Conservation (phyloP, 2,797 vertebrate genomes). For the Karalla daura region DNA sequence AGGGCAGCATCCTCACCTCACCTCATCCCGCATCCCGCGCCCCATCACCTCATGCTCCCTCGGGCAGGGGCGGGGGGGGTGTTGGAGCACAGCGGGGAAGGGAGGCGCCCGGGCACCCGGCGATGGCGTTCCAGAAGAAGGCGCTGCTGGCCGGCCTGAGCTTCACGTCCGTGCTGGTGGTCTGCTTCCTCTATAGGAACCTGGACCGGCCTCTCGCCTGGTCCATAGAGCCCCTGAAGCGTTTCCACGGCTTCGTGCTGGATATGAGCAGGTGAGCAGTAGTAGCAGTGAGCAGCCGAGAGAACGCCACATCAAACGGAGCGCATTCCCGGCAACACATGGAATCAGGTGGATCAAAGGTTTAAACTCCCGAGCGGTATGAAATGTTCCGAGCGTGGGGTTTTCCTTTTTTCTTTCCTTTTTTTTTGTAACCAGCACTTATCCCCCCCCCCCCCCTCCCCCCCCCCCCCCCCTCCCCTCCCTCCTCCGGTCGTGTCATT, state of each 20-base stretch:
- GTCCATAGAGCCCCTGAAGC: rapidly evolving
- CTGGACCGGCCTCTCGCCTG: slow-evolving; percentile 14
- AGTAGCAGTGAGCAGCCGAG: too few species aligned
- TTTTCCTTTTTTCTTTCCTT: too few species aligned
- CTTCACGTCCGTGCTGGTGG: slow-evolving; percentile 27
- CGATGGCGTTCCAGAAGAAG: slow-evolving; percentile 37
- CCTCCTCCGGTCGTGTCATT: slow-evolving; percentile 39
- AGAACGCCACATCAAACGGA: too few species aligned
- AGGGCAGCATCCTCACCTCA: neutral
- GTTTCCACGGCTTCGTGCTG: rapidly evolving
- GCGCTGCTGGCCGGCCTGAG: slow-evolving; percentile 40
- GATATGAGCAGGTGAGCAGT: slow-evolving; percentile 37
- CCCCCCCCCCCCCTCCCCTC: too few species aligned
- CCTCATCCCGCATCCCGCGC: neutral
- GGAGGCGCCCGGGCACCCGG: too few species aligned
- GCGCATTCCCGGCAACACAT: neutral
- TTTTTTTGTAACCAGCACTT: slow-evolving; percentile 36
- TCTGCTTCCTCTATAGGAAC: slow-evolving; percentile 59
- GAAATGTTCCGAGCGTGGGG: slow-evolving; percentile 18
- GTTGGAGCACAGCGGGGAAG: slow-evolving; percentile 28
- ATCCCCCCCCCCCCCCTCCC: too few species aligned
- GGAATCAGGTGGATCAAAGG: neutral
- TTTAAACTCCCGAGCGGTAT: slow-evolving; percentile 33
- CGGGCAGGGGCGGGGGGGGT: slow-evolving; percentile 17
- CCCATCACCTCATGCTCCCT: slow-evolving; percentile 64